Conservation (phyloP, 2,888 invertebrate genomes). For the Synanthedon andrenaeformis region DNA sequence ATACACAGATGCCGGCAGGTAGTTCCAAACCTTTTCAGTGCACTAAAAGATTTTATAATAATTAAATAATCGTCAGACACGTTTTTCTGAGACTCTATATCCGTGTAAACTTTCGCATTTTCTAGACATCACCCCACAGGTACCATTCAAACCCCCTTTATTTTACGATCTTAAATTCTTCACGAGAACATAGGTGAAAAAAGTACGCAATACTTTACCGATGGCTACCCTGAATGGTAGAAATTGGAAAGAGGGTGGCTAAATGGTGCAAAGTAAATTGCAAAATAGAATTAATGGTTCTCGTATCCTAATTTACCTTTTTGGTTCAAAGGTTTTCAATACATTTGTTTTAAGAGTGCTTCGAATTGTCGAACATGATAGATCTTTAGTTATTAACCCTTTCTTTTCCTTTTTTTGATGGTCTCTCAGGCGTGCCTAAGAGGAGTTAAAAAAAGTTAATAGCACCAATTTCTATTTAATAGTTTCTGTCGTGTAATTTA, state of each 20-base stretch:
- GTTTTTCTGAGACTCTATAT: not conserved
- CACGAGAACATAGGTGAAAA: constrained; percentile 55
- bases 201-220: constrained; percentile 40
- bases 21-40: too few species aligned
- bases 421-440: too few species aligned
- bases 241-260: constrained; percentile 32
- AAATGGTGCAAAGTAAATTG: constrained; percentile 12
- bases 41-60: too few species aligned
- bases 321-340: constrained; percentile 1
- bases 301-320: constrained; percentile 11
- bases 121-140: constrained; percentile 32
- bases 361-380: not conserved
- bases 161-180: constrained; percentile 68
- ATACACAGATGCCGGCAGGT: too few species aligned
- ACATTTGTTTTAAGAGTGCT: not conserved
- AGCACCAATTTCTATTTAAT: too few species aligned
- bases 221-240: constrained; percentile 24
- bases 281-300: constrained; percentile 40
- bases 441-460: too few species aligned
- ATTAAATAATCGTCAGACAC: too few species aligned
- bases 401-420: too few species aligned
- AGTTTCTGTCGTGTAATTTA: too few species aligned
- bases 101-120: constrained; percentile 20
- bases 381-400: not conserved
- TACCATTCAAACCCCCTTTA: constrained; percentile 40